These are phyloP conservation scores for Takifugu rubripes DNA, from an alignment of 2,797 vertebrate genomes.

Conservation along the genomic window DNA sequence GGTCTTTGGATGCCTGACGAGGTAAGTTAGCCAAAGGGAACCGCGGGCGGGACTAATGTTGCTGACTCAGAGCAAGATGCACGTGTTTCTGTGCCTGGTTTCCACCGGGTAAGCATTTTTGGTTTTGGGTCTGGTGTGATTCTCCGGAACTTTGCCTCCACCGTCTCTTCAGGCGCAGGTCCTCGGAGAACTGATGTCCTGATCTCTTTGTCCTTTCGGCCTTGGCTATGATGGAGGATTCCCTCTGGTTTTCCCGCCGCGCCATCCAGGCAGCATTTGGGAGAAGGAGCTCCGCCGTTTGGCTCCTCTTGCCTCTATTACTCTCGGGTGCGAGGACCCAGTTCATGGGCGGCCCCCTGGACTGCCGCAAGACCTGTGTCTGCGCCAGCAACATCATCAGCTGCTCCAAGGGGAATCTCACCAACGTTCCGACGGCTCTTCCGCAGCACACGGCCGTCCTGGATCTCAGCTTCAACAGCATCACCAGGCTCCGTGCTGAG, in stretches of 20 bases:
- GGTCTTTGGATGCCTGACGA: constrained; percentile 17
- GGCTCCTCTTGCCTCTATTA: constrained; percentile 37
- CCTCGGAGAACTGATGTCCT: no score
- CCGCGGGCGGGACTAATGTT: constrained; percentile 16
- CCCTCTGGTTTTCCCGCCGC: constrained; percentile 16
- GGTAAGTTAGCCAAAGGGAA: constrained; percentile 36
- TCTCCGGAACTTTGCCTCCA: no score
- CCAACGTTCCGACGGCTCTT: constrained; percentile 71
- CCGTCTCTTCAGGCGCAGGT: no score
- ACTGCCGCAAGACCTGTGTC: constrained; percentile 82
- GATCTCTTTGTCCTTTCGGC: constrained; percentile 40
- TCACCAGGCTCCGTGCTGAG: constrained; percentile 80
- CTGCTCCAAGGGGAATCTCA: constrained; percentile 84
- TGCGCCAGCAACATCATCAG: constrained; percentile 95
- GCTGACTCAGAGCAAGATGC: not conserved
- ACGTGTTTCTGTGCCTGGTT: no score
- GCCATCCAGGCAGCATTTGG: not conserved
- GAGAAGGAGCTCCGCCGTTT: constrained; percentile 16
- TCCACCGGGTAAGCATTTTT: no score
- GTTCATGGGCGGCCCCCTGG: constrained; percentile 45
- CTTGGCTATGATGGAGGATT: constrained; percentile 37
- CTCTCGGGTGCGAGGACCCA: constrained; percentile 30
- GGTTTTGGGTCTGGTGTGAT: no score
- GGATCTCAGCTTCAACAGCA: constrained; percentile 90
- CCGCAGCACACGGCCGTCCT: constrained; percentile 83